Conservation (phyloP, 2,113 vertebrate genomes). For the Rallus limicola region DNA sequence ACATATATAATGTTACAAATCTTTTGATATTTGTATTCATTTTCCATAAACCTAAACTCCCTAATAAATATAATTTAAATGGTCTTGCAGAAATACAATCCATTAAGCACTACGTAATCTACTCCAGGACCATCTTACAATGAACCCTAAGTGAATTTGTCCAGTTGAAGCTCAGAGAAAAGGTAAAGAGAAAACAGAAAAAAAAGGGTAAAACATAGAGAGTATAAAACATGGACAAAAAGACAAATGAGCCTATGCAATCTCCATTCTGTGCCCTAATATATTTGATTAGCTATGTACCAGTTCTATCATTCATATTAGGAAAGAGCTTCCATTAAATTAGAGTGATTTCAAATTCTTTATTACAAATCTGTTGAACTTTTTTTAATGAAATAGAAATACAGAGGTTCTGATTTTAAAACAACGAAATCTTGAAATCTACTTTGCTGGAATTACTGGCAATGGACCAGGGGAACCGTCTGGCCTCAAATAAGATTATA, state of each 20-base stretch:
- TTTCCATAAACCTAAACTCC: conserved; percentile 26
- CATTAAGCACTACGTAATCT: conserved; percentile 41
- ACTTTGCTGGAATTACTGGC: conserved; percentile 21
- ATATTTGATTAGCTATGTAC: conserved; percentile 55
- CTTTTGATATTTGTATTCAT: conserved; percentile 56
- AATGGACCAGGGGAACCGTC: neutral
- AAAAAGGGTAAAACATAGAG: neutral
- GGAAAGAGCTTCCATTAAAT: conserved; percentile 53
- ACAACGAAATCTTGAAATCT: conserved; percentile 13
- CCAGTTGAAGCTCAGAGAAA: neutral
- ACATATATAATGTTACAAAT: neutral
- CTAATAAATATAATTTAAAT: conserved; percentile 38
- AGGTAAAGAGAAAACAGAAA: neutral
- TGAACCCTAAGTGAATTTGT: conserved; percentile 55
- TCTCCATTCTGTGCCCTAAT: conserved; percentile 31
- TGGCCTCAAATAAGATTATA: conserved; percentile 8
- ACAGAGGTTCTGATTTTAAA: conserved; percentile 31
- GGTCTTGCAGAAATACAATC: conserved; percentile 44
- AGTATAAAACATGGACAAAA: conserved; percentile 21
- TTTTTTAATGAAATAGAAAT: conserved; percentile 46
- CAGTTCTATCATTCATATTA: conserved; percentile 18
- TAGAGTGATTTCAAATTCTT: conserved; percentile 48
- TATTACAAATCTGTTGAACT: conserved; percentile 31
- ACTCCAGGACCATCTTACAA: neutral
- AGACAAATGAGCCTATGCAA: conserved; percentile 43